Conservation (phyloP, 2,888 invertebrate genomes). For the Aphidius colemani region DNA sequence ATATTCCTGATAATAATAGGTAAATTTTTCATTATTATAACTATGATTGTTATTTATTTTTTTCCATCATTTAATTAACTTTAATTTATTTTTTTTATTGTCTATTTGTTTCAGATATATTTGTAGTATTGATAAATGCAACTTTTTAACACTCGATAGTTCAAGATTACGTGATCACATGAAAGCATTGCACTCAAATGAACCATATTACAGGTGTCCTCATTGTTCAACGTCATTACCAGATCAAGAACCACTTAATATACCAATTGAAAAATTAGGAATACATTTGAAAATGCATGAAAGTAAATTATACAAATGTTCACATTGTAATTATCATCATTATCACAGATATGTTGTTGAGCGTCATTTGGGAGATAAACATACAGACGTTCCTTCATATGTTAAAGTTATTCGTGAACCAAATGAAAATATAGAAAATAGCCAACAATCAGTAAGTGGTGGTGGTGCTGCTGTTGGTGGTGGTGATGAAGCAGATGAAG, state of each 20-base stretch:
- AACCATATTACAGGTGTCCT: slow-evolving; percentile 68
- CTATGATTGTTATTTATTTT: slow-evolving; percentile 3
- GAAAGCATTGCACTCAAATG: slow-evolving; percentile 71
- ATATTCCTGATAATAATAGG: slow-evolving; percentile 56
- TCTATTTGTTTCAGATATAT: slow-evolving; percentile 63
- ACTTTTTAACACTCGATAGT: slow-evolving; percentile 74
- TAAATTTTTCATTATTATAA: slow-evolving; percentile 25
- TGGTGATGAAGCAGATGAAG: slow-evolving; percentile 48
- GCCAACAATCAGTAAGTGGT: slow-evolving; percentile 30
- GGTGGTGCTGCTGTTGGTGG: slow-evolving; percentile 19
- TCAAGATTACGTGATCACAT: slow-evolving; percentile 74
- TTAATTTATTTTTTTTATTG: slow-evolving; percentile 5
- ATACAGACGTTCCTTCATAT: slow-evolving; percentile 62
- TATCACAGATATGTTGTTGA: slow-evolving; percentile 68
- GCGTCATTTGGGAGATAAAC: slow-evolving; percentile 69
- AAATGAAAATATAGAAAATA: slow-evolving; percentile 52
- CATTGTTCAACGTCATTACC: slow-evolving; percentile 71
- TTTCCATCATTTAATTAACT: slow-evolving; percentile 4
- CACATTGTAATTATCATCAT: slow-evolving; percentile 71
- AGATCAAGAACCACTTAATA: slow-evolving; percentile 59
- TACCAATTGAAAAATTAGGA: slow-evolving; percentile 68
- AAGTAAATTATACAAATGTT: slow-evolving; percentile 73
- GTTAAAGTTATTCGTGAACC: slow-evolving; percentile 61
- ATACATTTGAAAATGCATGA: slow-evolving; percentile 80
- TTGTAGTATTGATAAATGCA: slow-evolving; percentile 74